Conservation (phyloP, 2,888 invertebrate species). For the Protophormia terraenovae region DNA sequence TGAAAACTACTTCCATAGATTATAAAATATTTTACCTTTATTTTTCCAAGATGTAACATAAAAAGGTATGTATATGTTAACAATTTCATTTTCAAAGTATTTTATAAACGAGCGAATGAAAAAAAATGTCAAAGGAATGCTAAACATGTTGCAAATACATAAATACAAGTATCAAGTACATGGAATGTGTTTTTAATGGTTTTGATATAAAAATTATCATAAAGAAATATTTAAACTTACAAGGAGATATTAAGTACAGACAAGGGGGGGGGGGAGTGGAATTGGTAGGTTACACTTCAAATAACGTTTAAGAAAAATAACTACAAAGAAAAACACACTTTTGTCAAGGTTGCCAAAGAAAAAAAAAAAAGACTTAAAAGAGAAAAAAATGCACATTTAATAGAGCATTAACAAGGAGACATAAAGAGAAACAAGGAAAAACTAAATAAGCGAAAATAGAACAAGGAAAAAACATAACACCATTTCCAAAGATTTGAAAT, state of each 20-base stretch:
- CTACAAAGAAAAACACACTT: neutral
- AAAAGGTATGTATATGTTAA: neutral
- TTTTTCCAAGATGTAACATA: neutral
- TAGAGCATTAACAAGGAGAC: conserved; percentile 1
- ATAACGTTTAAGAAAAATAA: neutral
- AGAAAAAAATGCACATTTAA: neutral
- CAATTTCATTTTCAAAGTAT: conserved; percentile 15
- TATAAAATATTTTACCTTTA: neutral
- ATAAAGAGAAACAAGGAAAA: neutral
- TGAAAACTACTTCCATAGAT: neutral
- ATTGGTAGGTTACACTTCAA: neutral
- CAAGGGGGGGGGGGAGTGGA: neutral
- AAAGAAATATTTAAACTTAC: neutral
- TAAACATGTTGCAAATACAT: neutral
- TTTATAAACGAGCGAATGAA: neutral
- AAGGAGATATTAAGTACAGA: too few species aligned
- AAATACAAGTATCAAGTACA: conserved; percentile 15
- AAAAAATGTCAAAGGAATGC: conserved; percentile 3
- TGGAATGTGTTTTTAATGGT: conserved; percentile 38
- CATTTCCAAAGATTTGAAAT: conserved; percentile 18
- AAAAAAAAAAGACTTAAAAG: neutral
- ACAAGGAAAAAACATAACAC: neutral
- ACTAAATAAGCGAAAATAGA: neutral
- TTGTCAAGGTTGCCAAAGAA: conserved; percentile 7
- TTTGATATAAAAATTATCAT: conserved; percentile 37